Evolutionary conservation across 2,113 vertebrate species (phyloP).

Genomic region (Ovibos moschatus): DNA sequence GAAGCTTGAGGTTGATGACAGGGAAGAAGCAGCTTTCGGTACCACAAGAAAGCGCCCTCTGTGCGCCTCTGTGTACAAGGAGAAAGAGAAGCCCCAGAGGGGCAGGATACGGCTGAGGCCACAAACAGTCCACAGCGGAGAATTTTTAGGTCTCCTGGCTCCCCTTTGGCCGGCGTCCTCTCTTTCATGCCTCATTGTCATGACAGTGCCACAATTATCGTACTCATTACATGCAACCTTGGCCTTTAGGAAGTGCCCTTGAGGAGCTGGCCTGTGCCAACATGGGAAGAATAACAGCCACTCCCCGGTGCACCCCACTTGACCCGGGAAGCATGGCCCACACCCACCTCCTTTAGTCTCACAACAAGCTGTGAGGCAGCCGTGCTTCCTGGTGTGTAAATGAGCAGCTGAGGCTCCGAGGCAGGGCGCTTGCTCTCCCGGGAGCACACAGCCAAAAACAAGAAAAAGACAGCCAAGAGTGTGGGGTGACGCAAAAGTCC

Average conservation of each 20-base stretch:
- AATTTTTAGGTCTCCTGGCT: neutral
- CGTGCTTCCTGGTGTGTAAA: neutral
- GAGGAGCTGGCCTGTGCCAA: neutral
- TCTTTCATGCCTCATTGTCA: rapidly evolving
- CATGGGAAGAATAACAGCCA: neutral
- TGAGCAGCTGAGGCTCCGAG: neutral
- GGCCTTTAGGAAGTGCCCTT: neutral
- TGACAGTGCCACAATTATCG: rapidly evolving
- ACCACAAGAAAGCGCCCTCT: too few species aligned
- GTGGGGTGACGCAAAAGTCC: neutral
- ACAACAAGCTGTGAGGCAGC: neutral
- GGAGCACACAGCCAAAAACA: neutral
- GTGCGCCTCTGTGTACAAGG: neutral
- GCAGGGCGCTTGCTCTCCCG: neutral
- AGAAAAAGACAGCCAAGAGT: neutral
- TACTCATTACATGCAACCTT: neutral
- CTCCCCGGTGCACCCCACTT: neutral
- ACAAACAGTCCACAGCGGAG: neutral
- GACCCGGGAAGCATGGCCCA: neutral
- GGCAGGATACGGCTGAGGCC: neutral
- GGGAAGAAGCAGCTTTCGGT: neutral
- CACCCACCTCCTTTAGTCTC: neutral
- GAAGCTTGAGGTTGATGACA: neutral
- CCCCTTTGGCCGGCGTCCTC: rapidly evolving
- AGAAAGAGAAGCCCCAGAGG: neutral